Base-by-base conservation (phyloP, 2,888 invertebrate genomes). In the Drosophila stalkeri region DNA sequence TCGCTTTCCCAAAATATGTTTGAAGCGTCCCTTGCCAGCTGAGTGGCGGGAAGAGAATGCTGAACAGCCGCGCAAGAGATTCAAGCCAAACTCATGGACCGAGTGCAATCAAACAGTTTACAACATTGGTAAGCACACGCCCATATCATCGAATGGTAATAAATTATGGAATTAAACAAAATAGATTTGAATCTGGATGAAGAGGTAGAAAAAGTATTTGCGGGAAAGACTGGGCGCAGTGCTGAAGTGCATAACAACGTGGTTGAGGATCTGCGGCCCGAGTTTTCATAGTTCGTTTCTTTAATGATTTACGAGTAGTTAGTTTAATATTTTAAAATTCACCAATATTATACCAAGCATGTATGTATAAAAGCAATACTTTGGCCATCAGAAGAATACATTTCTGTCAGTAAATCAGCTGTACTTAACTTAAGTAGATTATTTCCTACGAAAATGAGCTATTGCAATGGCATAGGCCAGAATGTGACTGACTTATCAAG, bases 361-460 rank as follows among this genome's bases (percentile, higher is more conserved):
- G 39, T n/a, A 12, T 2, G 16, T 6, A 35, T n/a, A 12, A 7
- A 11, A 46, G 7, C 12, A 23, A 37, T 1, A 14, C 8, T 37
- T 23, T 14, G 23, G 12, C 35, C 37, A 46, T 46, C n/a, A 39
- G 14, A 14, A 8, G 47, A 46, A 9, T 69, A 46, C 52, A 62
- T 56, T 68, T 14, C 9, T 37, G 35, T 35, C 27, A 41, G 47
- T 16, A 51, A 65, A 43, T 68, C n/a, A 33, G 57, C 23, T 33
- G 47, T 43, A 49, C 47, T 68, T 61, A 68, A 7, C 35, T 44
- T 75, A 70, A 75, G 75, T 62, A 65, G 57, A 70, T 75, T 59
- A 75, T 63, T 66, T 71, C 55, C 23, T 14, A 12, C 14, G n/a
- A 61, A 52, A 75, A 51, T 65, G 63, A 68, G 37, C 46, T 27